Percentiles rank a stretch among this genome's conserved stretches.
Conservation (phyloP, 2,888 invertebrate genomes). For the Notodonta dromedarius region DNA sequence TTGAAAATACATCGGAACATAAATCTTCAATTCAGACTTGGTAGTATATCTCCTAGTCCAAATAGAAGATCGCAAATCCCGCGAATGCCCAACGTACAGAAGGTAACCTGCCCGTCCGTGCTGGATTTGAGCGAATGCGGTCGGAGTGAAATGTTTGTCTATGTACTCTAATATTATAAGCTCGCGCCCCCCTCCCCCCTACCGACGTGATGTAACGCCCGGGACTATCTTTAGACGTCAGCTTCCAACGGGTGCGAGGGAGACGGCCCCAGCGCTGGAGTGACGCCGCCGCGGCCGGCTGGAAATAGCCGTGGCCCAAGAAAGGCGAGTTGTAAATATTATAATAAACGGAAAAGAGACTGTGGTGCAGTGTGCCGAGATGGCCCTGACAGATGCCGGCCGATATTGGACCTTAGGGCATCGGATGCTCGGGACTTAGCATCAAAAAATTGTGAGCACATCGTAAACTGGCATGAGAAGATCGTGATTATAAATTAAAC, state of each 20-base stretch:
- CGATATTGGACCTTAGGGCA: slow-evolving; percentile 57
- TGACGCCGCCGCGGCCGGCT: slow-evolving; percentile 66
- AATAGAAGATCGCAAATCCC: slow-evolving; percentile 45
- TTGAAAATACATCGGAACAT: slow-evolving; percentile 18
- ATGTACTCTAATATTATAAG: slow-evolving; percentile 84
- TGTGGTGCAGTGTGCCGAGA: slow-evolving; percentile 84
- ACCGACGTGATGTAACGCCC: slow-evolving; percentile 79
- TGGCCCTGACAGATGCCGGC: slow-evolving; percentile 64
- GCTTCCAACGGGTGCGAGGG: slow-evolving; percentile 60
- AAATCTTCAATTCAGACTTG: slow-evolving; percentile 16
- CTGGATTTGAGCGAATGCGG: slow-evolving; percentile 76
- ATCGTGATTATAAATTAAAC: slow-evolving; percentile 40
- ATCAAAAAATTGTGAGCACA: slow-evolving; percentile 17
- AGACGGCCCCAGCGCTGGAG: slow-evolving; percentile 68
- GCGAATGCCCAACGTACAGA: slow-evolving; percentile 60
- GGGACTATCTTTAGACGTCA: slow-evolving; percentile 75
- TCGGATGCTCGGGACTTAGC: slow-evolving; percentile 41
- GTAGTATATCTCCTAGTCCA: slow-evolving; percentile 32
- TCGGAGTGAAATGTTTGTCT: slow-evolving; percentile 80
- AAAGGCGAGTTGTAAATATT: slow-evolving; percentile 85
- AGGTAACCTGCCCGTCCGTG: slow-evolving; percentile 66
- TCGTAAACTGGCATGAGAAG: slow-evolving; percentile 36
- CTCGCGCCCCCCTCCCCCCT: slow-evolving; percentile 78
- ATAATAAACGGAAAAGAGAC: slow-evolving; percentile 81
- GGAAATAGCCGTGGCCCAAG: slow-evolving; percentile 86